These are phyloP conservation scores for Potorous gilbertii DNA, from an alignment of 2,797 vertebrate genomes.

Conservation along the genomic window DNA sequence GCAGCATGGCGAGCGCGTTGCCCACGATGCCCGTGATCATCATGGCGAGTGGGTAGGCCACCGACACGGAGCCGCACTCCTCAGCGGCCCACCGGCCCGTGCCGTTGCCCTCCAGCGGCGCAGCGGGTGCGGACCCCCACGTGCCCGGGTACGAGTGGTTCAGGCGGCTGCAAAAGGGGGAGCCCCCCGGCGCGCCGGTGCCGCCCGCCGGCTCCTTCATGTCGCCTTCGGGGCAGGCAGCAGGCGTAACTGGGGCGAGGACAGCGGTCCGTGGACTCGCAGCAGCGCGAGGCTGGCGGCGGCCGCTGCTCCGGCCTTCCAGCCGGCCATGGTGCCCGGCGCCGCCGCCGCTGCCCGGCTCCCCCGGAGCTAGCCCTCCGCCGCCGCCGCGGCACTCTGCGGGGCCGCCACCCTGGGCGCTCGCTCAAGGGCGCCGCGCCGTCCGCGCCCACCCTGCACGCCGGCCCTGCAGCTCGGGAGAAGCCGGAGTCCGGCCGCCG, in stretches of 20 bases:
- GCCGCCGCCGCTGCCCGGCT: conserved; percentile 17
- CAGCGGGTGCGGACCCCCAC: conserved; percentile 21
- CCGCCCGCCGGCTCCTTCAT: conserved; percentile 66
- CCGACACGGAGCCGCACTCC: conserved; percentile 89
- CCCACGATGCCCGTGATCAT: conserved; percentile 95
- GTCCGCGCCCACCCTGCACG: background rate
- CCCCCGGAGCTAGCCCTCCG: background rate
- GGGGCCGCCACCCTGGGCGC: background rate
- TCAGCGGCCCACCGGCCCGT: conserved; percentile 46
- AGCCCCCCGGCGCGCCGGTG: conserved; percentile 35
- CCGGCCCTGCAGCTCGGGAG: background rate
- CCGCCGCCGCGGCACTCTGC: background rate
- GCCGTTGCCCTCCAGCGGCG: conserved; percentile 65
- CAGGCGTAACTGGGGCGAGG: background rate
- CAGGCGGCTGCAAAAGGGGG: conserved; percentile 66
- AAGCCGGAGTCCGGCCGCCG: background rate
- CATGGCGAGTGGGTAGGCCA: conserved; percentile 94
- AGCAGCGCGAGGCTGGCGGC: background rate
- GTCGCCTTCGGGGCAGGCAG: conserved; percentile 18
- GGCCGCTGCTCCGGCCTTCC: background rate
- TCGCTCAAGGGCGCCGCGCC: background rate
- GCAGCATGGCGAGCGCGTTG: conserved; percentile 92
- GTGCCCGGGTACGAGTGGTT: conserved; percentile 51
- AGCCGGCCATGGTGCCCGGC: conserved; percentile 66
- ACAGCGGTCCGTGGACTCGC: background rate